Conservation (phyloP, 1,140 invertebrate species). For the Anoplophora glabripennis region DNA sequence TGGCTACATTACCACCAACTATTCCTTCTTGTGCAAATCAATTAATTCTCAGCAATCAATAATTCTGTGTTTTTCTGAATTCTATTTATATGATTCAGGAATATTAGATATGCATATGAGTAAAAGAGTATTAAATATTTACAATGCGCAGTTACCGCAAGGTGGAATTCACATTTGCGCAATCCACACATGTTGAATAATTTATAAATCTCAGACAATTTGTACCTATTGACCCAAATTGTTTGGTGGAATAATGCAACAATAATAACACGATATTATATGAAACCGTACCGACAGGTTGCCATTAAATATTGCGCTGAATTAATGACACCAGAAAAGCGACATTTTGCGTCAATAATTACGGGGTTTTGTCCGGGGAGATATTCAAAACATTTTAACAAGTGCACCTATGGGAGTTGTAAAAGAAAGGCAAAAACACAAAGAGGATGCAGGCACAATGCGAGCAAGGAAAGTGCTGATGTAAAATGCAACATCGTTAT, state of each 20-base stretch:
- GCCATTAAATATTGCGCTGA: constrained; percentile 2
- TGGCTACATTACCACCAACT: no score
- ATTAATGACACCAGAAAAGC: background rate
- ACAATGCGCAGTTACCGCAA: no score
- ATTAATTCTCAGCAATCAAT: no score
- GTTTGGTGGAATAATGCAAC: background rate
- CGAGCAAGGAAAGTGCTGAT: background rate
- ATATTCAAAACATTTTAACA: constrained; percentile 10
- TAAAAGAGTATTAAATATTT: no score
- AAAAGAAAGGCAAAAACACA: background rate
- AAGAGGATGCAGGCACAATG: background rate
- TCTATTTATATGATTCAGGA: no score
- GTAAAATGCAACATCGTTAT: constrained; percentile 16
- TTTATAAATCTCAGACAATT: constrained; percentile 2
- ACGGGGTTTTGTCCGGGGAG: background rate
- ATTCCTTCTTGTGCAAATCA: no score
- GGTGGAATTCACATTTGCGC: no score
- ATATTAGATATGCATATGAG: no score
- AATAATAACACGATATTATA: background rate
- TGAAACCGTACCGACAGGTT: background rate
- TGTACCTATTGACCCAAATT: constrained; percentile 5
- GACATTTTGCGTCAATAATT: background rate
- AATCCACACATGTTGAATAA: background rate
- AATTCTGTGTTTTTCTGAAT: no score
- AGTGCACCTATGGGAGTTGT: constrained; percentile 1